Conservation (phyloP, 1,140 invertebrate species). For the Sinonovacula constricta region DNA sequence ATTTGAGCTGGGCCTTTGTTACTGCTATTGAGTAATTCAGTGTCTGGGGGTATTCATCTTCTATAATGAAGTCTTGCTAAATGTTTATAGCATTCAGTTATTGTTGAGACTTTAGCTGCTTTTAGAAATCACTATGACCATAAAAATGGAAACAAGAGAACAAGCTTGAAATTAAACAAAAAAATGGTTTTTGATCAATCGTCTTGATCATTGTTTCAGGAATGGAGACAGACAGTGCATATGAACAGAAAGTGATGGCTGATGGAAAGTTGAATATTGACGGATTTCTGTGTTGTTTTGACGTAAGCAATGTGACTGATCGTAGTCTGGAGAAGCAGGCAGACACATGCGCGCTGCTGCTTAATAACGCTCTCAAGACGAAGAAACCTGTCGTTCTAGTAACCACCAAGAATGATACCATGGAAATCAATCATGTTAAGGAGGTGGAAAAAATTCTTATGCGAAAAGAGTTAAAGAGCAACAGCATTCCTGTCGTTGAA, state of each 20-base stretch:
- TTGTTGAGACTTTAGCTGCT: too few relatives aligned
- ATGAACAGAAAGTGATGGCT: conserved; percentile 94
- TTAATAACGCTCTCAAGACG: conserved; percentile 76
- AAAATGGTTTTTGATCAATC: too few relatives aligned
- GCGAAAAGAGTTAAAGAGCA: conserved; percentile 93
- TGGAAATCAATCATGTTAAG: conserved; percentile 90
- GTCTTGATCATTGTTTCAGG: conserved; percentile 61
- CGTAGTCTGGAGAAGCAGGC: conserved; percentile 86
- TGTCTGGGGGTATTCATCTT: too few relatives aligned
- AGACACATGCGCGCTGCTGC: conserved; percentile 74
- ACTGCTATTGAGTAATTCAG: too few relatives aligned
- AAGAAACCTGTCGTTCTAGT: conserved; percentile 97
- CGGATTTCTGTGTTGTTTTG: conserved; percentile 97
- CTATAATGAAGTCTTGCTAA: too few relatives aligned
- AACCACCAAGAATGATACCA: conserved; percentile 98
- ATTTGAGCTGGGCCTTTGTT: too few relatives aligned
- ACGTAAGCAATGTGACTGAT: conserved; percentile 92
- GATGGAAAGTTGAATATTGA: conserved; percentile 96
- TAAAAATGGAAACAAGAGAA: too few relatives aligned
- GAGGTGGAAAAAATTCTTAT: conserved; percentile 93
- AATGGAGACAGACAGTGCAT: conserved; percentile 91
- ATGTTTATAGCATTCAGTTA: too few relatives aligned
- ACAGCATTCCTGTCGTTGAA: conserved; percentile 91
- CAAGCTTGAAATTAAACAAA: too few relatives aligned
- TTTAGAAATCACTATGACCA: too few relatives aligned